A percentile compares a stretch with the other conserved stretches of the same genome.
phyloP scores from a whole-genome alignment of 2,113 vertebrate genomes.

The Salvelinus alpinus region DNA sequence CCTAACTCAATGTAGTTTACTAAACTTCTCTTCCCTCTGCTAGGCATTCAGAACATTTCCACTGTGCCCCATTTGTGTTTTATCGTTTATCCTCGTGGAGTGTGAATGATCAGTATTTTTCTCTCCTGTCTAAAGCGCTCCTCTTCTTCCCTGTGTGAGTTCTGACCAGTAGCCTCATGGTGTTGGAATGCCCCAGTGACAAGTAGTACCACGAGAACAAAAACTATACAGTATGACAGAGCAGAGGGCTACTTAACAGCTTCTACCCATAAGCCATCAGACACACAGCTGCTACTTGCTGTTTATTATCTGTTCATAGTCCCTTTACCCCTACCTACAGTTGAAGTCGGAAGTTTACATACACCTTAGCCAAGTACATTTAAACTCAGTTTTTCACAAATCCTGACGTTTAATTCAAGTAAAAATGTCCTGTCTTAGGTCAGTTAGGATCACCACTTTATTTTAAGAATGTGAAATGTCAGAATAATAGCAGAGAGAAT shows the following conservation, averaged over 20 bases:
- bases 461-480: no score
- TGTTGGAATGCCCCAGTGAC: conserved; percentile 70
- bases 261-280: no score
- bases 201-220: conserved; percentile 59
- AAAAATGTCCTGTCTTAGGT: no score
- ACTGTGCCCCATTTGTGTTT: neutral
- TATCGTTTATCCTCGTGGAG: neutral
- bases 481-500: no score
- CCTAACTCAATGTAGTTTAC: conserved; percentile 31
- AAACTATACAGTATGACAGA: neutral
- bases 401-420: no score
- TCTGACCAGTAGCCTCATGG: conserved; percentile 53
- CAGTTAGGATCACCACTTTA: no score
- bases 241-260: neutral
- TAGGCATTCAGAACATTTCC: neutral
- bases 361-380: no score
- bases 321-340: no score
- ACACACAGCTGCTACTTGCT: no score
- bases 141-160: conserved; percentile 43
- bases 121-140: neutral
- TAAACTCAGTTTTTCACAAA: no score
- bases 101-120: neutral
- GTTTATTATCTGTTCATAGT: no score
- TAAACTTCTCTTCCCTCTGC: conserved; percentile 24
- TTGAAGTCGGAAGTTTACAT: no score